Conservation (phyloP, 2,113 vertebrate species). For the Grammomys dolichurus region DNA sequence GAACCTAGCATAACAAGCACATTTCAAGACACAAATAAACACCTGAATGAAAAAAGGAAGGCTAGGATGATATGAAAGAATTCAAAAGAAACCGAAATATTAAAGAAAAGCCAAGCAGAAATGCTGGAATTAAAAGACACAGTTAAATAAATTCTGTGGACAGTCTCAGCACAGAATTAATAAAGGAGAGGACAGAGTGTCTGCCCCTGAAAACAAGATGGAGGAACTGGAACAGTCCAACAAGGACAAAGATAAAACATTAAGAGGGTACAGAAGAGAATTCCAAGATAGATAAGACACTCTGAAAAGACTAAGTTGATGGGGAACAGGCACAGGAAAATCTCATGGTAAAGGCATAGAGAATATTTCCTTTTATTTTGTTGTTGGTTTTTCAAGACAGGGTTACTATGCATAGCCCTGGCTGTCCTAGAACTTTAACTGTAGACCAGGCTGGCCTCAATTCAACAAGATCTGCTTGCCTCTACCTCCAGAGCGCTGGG, state of each 20-base stretch:
- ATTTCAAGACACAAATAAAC: neutral
- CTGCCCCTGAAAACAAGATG: neutral
- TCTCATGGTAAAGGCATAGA: neutral
- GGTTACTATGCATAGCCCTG: neutral
- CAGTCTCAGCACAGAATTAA: neutral
- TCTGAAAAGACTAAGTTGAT: neutral
- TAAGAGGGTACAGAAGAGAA: neutral
- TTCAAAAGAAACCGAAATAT: neutral
- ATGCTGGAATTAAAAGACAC: neutral
- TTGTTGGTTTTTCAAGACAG: neutral
- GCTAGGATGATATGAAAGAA: neutral
- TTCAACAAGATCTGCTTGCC: neutral
- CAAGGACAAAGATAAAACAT: neutral
- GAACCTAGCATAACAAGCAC: neutral
- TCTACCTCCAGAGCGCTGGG: neutral
- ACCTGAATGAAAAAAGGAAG: neutral
- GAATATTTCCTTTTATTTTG: neutral
- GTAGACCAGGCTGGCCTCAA: neutral
- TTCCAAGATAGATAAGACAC: neutral
- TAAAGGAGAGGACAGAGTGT: too few species aligned
- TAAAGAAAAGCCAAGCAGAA: neutral
- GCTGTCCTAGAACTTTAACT: neutral
- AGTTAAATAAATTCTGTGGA: neutral
- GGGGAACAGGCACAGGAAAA: neutral
- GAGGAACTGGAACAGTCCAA: neutral